Evolutionary conservation across 2,888 invertebrate species (phyloP).

Genomic region (Leptogaster cylindrica): DNA sequence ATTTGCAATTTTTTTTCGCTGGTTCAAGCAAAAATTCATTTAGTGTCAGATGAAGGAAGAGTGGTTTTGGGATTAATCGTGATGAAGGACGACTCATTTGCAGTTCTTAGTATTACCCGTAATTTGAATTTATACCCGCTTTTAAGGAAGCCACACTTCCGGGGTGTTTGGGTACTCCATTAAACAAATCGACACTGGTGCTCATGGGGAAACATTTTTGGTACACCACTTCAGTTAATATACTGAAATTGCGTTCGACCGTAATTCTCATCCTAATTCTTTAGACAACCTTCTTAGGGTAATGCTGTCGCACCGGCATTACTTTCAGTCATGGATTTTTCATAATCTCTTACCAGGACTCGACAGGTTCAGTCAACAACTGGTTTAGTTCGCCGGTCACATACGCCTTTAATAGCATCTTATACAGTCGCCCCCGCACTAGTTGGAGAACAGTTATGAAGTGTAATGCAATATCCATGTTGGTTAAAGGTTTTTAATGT

Average conservation of each 20-base stretch:
- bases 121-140: not conserved
- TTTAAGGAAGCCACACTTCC: not conserved
- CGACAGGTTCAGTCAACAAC: conserved; percentile 13
- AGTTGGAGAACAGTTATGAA: conserved; percentile 42
- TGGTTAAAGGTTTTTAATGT: conserved; percentile 41
- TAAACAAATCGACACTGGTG: not conserved
- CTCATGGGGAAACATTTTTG: not conserved
- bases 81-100: conserved; percentile 22
- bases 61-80: conserved; percentile 7
- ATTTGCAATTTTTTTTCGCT: not conserved
- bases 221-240: not conserved
- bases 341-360: conserved; percentile 42
- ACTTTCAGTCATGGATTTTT: conserved; percentile 38
- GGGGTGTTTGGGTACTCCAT: not conserved
- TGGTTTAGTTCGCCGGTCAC: conserved; percentile 41
- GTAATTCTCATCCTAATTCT: conserved; percentile 11
- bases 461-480: conserved; percentile 46
- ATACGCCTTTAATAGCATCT: conserved; percentile 44
- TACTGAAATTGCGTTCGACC: no score
- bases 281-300: not conserved
- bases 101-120: conserved; percentile 14
- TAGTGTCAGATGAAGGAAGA: not conserved
- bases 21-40: conserved; percentile 10
- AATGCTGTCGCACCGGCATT: not conserved
- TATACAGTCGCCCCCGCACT: conserved; percentile 11